Base-by-base conservation (phyloP, 2,113 vertebrate genomes). In the Mastomys coucha region DNA sequence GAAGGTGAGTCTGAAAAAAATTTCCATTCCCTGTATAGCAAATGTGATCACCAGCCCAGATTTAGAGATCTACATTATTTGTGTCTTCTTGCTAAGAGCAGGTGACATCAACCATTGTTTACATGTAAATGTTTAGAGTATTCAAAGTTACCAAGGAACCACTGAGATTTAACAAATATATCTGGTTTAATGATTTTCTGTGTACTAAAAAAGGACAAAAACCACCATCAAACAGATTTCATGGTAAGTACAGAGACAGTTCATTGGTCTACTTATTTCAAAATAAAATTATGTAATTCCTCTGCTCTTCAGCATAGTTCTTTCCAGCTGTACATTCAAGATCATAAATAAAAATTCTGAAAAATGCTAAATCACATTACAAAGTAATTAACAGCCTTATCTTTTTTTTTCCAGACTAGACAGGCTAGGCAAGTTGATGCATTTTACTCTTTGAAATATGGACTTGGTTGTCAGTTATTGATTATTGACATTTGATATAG, bases 291-390 rank as follows among this genome's bases (percentile, higher is more conserved):
- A 3, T 51, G 63, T 81, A 24, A 42, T 78, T 14, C 31, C 2
- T 95, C 31, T 82, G 16, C n/a, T 85, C 3, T 77, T 92, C 39
- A 31, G 5, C 16, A 78, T 91, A 73, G 58, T 1, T 96, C 39
- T 93, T 93, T 19, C 63, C 78, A 84, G 24, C 33, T 86, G 14
- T 45, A 85, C 14, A 86, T 53, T 91, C 24, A 94, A 14, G 2
- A 91, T 90, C 67, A 92, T 87, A 94, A 89, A 91, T 96, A 91
- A 85, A 88, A 96, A 91, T 84, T 51, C 4, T 91, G 93, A 63
- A 4, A 39, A 89, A 72, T 91, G n/a, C 5, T 67, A 89, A 93
- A 12, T 91, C 3, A 2, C 80, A 91, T 96, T 33, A 81, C 14
- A 49, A 82, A 91, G 56, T 39, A 91, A 87, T 80, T 94, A 95